Conservation (phyloP, 1,140 invertebrate genomes). For the Argopecten irradians region DNA sequence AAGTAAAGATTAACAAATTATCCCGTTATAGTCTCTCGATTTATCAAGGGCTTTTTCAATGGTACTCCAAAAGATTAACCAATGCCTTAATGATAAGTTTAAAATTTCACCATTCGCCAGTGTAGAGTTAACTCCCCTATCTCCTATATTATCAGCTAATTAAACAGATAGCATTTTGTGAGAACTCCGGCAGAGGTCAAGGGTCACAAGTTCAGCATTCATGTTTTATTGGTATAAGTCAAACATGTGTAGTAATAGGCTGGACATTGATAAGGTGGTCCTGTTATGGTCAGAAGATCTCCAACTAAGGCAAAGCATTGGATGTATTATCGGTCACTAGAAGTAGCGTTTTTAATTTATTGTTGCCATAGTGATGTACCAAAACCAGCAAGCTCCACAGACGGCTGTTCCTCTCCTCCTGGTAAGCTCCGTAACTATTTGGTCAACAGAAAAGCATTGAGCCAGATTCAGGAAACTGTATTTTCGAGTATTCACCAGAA, state of each 20-base stretch:
- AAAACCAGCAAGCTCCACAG: background rate
- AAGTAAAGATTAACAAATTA: too few relatives aligned
- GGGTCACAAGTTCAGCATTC: background rate
- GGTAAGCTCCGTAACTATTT: background rate
- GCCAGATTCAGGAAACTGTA: too few relatives aligned
- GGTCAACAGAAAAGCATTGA: too few relatives aligned
- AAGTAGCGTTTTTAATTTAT: background rate
- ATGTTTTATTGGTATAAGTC: background rate
- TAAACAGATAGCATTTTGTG: slow-evolving; percentile 20
- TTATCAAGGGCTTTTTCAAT: background rate
- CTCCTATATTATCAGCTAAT: background rate
- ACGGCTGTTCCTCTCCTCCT: background rate
- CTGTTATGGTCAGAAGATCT: background rate
- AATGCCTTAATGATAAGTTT: background rate
- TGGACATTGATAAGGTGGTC: background rate
- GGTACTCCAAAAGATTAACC: background rate
- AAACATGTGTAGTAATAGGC: background rate
- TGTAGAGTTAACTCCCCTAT: background rate
- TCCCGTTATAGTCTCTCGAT: too few relatives aligned
- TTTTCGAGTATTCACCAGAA: too few relatives aligned
- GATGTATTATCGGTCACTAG: background rate
- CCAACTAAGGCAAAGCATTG: background rate
- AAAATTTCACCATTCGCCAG: background rate
- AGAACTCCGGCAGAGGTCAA: background rate
- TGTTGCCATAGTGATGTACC: background rate